A percentile compares a stretch with the other conserved stretches of the same genome.
Conservation (phyloP, 2,113 vertebrate species). For the Cebidichthys violaceus region DNA sequence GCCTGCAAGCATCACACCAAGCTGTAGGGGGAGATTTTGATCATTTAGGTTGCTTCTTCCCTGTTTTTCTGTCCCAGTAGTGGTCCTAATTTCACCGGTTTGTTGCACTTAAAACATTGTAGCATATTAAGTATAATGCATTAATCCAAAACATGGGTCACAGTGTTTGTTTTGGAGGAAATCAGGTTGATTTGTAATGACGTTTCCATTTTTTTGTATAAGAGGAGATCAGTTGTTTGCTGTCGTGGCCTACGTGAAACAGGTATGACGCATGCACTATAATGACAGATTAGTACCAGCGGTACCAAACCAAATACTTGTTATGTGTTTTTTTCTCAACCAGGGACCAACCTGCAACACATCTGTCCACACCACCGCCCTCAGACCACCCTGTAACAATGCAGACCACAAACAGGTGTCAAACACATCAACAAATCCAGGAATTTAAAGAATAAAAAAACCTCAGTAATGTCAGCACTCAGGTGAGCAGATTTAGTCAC, state of each 20-base stretch:
- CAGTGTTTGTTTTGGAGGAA: not conserved
- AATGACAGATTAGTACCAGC: not conserved
- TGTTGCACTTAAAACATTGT: not conserved
- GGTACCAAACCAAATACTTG: not conserved
- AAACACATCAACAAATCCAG: not conserved
- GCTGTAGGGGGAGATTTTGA: conserved; percentile 39
- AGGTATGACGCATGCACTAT: conserved; percentile 1
- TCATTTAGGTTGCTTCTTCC: not conserved
- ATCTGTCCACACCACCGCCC: conserved; percentile 95
- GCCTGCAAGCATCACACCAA: conserved; percentile 91
- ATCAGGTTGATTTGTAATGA: not conserved
- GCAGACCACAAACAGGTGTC: conserved; percentile 16
- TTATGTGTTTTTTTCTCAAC: not conserved
- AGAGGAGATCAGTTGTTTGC: not conserved
- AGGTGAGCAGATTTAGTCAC: conserved; percentile 23
- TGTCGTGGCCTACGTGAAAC: not conserved
- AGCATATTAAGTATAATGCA: not conserved
- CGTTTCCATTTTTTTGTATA: not conserved
- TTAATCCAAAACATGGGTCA: not conserved
- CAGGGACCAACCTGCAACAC: conserved; percentile 85
- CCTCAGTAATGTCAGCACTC: not conserved
- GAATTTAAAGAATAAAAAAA: not conserved
- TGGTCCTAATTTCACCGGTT: not conserved
- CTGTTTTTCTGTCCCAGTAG: not conserved
- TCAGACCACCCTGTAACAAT: conserved; percentile 88